Conservation (phyloP, 2,888 invertebrate species). For the Parochlus steinenii region DNA sequence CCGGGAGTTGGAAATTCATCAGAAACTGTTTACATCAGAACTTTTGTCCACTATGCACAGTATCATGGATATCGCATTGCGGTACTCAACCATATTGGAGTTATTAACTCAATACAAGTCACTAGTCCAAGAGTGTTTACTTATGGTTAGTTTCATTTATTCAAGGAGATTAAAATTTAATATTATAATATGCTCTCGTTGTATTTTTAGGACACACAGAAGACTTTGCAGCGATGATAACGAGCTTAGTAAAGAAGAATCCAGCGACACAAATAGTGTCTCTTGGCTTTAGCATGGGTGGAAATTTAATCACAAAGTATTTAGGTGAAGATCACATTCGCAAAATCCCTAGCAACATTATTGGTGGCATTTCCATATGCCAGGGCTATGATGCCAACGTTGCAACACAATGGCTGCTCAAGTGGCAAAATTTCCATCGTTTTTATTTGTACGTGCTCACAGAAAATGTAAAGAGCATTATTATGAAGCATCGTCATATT, state of each 20-base stretch:
- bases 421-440: slow-evolving; percentile 80
- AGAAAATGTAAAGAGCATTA: slow-evolving; percentile 75
- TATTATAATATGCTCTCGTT: slow-evolving; percentile 13
- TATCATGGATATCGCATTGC: slow-evolving; percentile 82
- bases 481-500: slow-evolving; percentile 64
- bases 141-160: slow-evolving; percentile 49
- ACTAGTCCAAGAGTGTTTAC: slow-evolving; percentile 81
- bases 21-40: slow-evolving; percentile 85
- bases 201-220: slow-evolving; percentile 61
- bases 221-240: slow-evolving; percentile 72
- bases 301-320: slow-evolving; percentile 85
- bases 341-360: slow-evolving; percentile 47
- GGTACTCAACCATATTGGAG: slow-evolving; percentile 88
- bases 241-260: slow-evolving; percentile 52
- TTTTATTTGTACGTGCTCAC: slow-evolving; percentile 88
- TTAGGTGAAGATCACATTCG: slow-evolving; percentile 53
- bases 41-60: slow-evolving; percentile 84
- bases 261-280: slow-evolving; percentile 62
- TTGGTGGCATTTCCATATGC: slow-evolving; percentile 83
- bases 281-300: slow-evolving; percentile 88
- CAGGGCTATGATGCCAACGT: slow-evolving; percentile 89
- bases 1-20: slow-evolving; percentile 91
- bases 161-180: slow-evolving; percentile 9
- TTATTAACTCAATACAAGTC: slow-evolving; percentile 66
- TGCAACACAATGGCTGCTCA: slow-evolving; percentile 60